Percentiles rank a stretch among this genome's conserved stretches.
Evolutionary conservation across 1,140 invertebrate genomes (phyloP).

Genomic region (Macrostomum lignano): DNA sequence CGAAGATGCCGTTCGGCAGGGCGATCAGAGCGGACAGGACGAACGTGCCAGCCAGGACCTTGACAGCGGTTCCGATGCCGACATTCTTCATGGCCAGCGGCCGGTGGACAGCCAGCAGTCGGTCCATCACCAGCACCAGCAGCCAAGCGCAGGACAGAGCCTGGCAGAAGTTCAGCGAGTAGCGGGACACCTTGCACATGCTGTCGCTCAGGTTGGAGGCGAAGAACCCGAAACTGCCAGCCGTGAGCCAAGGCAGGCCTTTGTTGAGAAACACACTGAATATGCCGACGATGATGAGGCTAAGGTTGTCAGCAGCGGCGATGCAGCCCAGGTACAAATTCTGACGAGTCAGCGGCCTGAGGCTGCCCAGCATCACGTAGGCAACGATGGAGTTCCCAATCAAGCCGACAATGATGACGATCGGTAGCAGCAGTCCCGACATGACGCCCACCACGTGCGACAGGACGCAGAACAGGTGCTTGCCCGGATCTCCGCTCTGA

Average conservation of each 20-base stretch:
- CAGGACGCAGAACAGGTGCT: no score
- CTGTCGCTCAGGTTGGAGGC: not conserved
- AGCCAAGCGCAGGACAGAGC: not conserved
- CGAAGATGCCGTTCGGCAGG: no score
- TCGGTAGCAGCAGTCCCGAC: no score
- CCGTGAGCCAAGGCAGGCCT: not conserved
- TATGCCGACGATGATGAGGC: not conserved
- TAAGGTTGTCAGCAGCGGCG: not conserved
- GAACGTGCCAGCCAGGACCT: no score
- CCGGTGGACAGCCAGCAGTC: not conserved
- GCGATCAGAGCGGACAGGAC: no score
- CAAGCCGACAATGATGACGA: no score
- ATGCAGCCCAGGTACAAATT: not conserved
- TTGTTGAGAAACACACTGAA: not conserved
- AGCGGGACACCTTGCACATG: not conserved
- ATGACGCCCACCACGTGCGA: no score
- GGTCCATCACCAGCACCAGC: not conserved
- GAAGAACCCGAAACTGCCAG: conserved; percentile 1
- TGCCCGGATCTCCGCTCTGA: no score
- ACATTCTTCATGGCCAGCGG: no score
- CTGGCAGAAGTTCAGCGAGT: not conserved
- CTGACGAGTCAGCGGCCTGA: not conserved
- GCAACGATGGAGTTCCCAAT: no score
- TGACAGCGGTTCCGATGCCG: no score
- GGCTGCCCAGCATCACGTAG: no score